Evolutionary conservation across 2,797 vertebrate genomes (phyloP).

Genomic region (Notolabrus celidotus): DNA sequence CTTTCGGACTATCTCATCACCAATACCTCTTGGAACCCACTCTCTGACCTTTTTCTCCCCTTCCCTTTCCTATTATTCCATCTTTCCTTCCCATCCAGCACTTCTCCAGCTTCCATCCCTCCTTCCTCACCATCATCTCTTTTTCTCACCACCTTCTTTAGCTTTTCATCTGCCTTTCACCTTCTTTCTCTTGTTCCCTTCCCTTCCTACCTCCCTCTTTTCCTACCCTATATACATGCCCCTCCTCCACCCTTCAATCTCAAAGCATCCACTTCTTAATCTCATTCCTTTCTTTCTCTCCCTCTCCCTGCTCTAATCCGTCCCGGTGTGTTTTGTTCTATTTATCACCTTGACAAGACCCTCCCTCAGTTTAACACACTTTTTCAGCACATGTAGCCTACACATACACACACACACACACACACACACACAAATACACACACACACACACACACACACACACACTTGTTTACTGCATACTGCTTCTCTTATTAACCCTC

Average conservation of each 20-base stretch:
- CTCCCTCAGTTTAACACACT: constrained; percentile 67
- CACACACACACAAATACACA: background rate
- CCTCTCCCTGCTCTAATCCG: constrained; percentile 47
- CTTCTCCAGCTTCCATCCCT: constrained; percentile 20
- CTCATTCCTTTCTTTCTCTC: constrained; percentile 53
- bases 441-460: background rate
- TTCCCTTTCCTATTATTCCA: no score
- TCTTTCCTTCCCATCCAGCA: constrained; percentile 15
- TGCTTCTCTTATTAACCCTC: constrained; percentile 43
- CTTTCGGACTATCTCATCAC: no score
- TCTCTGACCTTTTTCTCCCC: constrained; percentile 27
- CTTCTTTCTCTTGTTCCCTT: constrained; percentile 29
- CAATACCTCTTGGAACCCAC: no score
- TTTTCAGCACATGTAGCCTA: constrained; percentile 6
- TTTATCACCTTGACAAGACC: constrained; percentile 72
- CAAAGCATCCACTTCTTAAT: constrained; percentile 55
- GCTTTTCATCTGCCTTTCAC: constrained; percentile 42
- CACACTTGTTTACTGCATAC: constrained; percentile 33
- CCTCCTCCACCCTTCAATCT: constrained; percentile 53
- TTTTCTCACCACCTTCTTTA: constrained; percentile 18
- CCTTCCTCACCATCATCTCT: background rate
- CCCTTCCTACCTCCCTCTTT: constrained; percentile 18
- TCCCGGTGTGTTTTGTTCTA: constrained; percentile 67
- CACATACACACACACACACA: background rate
- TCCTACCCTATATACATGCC: constrained; percentile 38